Conservation (phyloP, 2,797 vertebrate genomes). For the Tympanoctomys barrerae region DNA sequence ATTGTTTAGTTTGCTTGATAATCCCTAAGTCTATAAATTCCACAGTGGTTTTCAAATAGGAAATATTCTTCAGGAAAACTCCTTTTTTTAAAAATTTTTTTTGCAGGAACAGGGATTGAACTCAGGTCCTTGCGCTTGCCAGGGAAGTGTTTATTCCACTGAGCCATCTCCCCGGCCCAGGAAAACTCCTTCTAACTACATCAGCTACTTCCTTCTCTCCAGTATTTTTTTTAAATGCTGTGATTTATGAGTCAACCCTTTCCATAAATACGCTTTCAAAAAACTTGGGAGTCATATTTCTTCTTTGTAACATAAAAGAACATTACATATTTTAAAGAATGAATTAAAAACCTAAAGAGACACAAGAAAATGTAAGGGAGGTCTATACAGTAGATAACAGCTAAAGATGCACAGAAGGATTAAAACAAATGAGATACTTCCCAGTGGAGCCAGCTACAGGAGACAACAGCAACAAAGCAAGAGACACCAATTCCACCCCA, state of each 20-base stretch:
- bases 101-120: too few relatives aligned
- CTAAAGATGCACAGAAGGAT: background rate
- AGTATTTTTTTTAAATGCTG: background rate
- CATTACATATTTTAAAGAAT: background rate
- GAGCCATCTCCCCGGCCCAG: background rate
- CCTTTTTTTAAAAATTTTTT: too few relatives aligned
- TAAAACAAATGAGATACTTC: background rate
- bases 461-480: background rate
- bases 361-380: background rate
- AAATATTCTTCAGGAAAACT: background rate
- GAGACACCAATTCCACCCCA: background rate
- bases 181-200: background rate
- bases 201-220: background rate
- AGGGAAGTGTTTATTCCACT: too few relatives aligned
- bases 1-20: background rate
- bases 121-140: too few relatives aligned
- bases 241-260: background rate
- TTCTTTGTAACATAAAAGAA: conserved; percentile 8
- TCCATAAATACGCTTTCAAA: conserved; percentile 30
- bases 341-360: background rate
- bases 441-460: background rate
- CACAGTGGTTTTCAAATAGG: conserved; percentile 25
- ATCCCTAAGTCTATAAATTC: background rate
- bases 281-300: background rate
- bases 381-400: background rate